phyloP scores from a whole-genome alignment of 30 jellyfish, hydroid and myxozoan species.

The Mastigias papua region DNA sequence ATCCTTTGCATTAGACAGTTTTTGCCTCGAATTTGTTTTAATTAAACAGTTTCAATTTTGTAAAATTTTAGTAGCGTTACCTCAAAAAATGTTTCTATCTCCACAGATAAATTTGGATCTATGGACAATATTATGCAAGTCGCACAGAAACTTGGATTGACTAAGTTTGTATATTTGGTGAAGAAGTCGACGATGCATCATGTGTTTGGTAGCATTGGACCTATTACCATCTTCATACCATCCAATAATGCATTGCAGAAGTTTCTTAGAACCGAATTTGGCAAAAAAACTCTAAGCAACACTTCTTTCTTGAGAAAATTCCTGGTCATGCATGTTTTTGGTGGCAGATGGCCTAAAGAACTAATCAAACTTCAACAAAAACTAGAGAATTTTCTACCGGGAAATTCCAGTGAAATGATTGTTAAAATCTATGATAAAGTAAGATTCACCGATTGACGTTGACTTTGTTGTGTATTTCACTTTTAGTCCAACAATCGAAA shows the following conservation, averaged over 20 bases:
- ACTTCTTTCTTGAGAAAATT: not conserved
- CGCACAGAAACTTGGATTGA: conserved; percentile 21
- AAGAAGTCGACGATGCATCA: not conserved
- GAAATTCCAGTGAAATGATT: conserved; percentile 19
- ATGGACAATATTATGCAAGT: conserved; percentile 20
- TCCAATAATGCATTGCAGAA: conserved; percentile 23
- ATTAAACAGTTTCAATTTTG: too few relatives aligned
- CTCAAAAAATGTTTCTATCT: too few relatives aligned
- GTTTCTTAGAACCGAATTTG: conserved; percentile 9
- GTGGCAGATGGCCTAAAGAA: conserved; percentile 72
- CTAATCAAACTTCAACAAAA: not conserved
- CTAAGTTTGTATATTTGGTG: conserved; percentile 27
- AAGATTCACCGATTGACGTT: not conserved
- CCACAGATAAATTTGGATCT: conserved; percentile 30
- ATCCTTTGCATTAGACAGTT: too few relatives aligned
- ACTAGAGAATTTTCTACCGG: conserved; percentile 41
- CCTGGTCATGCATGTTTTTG: conserved; percentile 32
- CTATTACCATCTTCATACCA: conserved; percentile 39
- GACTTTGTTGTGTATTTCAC: not conserved
- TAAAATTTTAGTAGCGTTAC: too few relatives aligned
- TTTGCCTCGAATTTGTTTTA: too few relatives aligned
- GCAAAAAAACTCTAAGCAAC: not conserved
- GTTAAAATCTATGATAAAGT: conserved; percentile 17
- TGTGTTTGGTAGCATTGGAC: not conserved
- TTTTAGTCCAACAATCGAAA: too few relatives aligned